Evolutionary conservation across 2,888 invertebrate genomes (phyloP).

Genomic region (Portevinia maculata): DNA sequence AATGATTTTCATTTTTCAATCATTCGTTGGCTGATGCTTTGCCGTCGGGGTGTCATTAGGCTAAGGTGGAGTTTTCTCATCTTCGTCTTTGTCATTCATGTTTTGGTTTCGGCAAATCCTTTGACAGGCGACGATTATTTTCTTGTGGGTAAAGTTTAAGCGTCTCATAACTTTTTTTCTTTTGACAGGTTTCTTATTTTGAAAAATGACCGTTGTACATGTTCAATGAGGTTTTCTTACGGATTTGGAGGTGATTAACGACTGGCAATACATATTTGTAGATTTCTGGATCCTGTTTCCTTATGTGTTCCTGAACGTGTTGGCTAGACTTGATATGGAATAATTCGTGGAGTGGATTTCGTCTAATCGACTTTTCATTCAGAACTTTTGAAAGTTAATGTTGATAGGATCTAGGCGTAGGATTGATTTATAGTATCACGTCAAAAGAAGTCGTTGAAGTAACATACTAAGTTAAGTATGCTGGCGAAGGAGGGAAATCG

Average conservation of each 20-base stretch:
- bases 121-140: conserved; percentile 42
- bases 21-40: conserved; percentile 50
- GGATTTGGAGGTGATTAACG: conserved; percentile 71
- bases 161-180: conserved; percentile 42
- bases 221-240: conserved; percentile 64
- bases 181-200: conserved; percentile 64
- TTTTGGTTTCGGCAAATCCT: conserved; percentile 12
- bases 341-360: background rate
- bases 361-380: conserved; percentile 1
- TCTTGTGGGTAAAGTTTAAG: conserved; percentile 50
- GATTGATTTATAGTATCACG: background rate
- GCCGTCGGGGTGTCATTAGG: conserved; percentile 58
- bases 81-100: no score
- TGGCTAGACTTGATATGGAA: conserved; percentile 9
- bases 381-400: background rate
- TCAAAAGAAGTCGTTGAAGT: background rate
- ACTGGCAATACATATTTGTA: conserved; percentile 32
- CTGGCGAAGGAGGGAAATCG: no score
- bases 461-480: no score
- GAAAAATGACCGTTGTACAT: conserved; percentile 73
- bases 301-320: background rate
- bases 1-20: conserved; percentile 74
- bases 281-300: no score
- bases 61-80: conserved; percentile 23
- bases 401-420: background rate